Conservation (phyloP, 2,888 invertebrate species). For the Drosophila formosana region DNA sequence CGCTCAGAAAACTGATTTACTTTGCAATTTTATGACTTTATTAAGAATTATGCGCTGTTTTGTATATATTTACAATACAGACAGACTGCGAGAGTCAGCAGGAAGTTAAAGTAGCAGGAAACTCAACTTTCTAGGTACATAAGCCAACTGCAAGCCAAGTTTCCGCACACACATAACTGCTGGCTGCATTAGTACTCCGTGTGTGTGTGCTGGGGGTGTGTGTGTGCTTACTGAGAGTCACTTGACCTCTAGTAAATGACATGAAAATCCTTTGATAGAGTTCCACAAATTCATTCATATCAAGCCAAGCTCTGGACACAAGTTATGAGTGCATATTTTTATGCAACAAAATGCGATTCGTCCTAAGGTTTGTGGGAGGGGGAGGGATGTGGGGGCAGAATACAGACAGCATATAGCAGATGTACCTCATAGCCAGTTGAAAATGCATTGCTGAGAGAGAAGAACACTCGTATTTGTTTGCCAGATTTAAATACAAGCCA, state of each 20-base stretch:
- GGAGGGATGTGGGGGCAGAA: not conserved
- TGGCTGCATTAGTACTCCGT: not conserved
- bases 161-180: conserved; percentile 13
- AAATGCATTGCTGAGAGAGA: conserved; percentile 9
- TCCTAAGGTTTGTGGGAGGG: not conserved
- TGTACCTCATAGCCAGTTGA: conserved; percentile 5
- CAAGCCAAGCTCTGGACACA: conserved; percentile 57
- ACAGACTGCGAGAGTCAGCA: conserved; percentile 12
- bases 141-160: conserved; percentile 45
- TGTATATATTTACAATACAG: conserved; percentile 67
- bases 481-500: conserved; percentile 58
- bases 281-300: conserved; percentile 68
- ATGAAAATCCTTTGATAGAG: conserved; percentile 74
- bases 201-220: conserved; percentile 10
- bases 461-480: conserved; percentile 36
- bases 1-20: conserved; percentile 68
- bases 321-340: conserved; percentile 70
- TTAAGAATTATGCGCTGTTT: conserved; percentile 74
- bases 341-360: conserved; percentile 60
- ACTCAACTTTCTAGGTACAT: conserved; percentile 33
- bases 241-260: conserved; percentile 72
- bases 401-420: not conserved
- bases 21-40: conserved; percentile 73
- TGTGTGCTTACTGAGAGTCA: conserved; percentile 41
- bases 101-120: conserved; percentile 55